phyloP scores from a whole-genome alignment of 92 coral and sea anemone species.

The Scolanthus callimorphus region DNA sequence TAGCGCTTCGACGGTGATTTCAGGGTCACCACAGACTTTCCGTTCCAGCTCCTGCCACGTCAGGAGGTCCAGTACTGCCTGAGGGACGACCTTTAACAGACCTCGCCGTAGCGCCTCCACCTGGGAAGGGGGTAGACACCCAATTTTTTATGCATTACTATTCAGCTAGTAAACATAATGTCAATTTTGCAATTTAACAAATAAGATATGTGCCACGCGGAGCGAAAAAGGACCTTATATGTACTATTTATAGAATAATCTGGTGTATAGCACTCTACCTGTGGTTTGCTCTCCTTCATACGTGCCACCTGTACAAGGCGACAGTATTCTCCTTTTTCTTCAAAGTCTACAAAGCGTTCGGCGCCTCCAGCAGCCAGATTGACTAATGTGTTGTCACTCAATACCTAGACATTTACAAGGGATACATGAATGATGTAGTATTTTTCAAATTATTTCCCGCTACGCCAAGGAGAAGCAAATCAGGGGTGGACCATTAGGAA shows the following conservation, averaged over 20 bases:
- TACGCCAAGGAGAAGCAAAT: no score
- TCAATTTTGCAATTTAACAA: not conserved
- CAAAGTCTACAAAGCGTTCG: constrained; percentile 80
- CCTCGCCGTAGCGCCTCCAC: constrained; percentile 91
- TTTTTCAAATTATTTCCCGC: no score
- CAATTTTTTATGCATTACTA: no score
- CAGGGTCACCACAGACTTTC: constrained; percentile 94
- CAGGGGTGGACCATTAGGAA: no score
- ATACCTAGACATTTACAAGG: constrained; percentile 23
- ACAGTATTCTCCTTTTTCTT: constrained; percentile 68
- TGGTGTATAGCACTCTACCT: constrained; percentile 56
- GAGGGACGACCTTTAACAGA: constrained; percentile 88
- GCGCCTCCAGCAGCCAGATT: constrained; percentile 80
- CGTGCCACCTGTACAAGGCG: constrained; percentile 73
- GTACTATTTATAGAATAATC: no score
- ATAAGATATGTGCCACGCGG: not conserved
- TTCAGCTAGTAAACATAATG: no score
- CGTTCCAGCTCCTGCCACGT: constrained; percentile 99
- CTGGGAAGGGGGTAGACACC: no score
- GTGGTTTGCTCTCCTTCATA: constrained; percentile 76
- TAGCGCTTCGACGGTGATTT: constrained; percentile 82
- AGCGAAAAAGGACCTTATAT: no score
- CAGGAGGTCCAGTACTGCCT: constrained; percentile 85
- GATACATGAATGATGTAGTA: no score
- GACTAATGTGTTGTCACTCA: constrained; percentile 76